Evolutionary conservation across 2,888 invertebrate species (phyloP).

Genomic region (Pheosia gnoma): DNA sequence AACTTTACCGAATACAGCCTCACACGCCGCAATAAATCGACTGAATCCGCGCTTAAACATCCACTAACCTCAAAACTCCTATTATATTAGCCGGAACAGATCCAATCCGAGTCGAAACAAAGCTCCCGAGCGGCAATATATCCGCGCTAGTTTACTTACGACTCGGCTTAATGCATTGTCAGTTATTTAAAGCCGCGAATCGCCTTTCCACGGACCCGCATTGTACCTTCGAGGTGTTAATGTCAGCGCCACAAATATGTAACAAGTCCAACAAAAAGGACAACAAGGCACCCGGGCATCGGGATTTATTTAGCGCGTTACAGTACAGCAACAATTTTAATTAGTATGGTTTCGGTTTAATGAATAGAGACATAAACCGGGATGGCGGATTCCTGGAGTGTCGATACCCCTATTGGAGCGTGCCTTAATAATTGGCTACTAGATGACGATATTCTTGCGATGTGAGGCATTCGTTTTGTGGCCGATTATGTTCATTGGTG

Average conservation of each 20-base stretch:
- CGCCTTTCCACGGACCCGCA: slow-evolving; percentile 62
- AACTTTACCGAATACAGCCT: slow-evolving; percentile 19
- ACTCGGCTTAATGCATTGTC: slow-evolving; percentile 51
- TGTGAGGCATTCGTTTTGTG: slow-evolving; percentile 50
- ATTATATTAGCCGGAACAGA: slow-evolving; percentile 70
- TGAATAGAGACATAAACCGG: slow-evolving; percentile 72
- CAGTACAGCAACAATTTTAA: slow-evolving; percentile 70
- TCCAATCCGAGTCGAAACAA: slow-evolving; percentile 63
- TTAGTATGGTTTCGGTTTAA: slow-evolving; percentile 64
- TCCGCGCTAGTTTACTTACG: slow-evolving; percentile 60
- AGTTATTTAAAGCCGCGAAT: slow-evolving; percentile 69
- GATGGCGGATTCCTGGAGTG: slow-evolving; percentile 49
- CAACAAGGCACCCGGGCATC: slow-evolving; percentile 48
- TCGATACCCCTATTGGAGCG: slow-evolving; percentile 57
- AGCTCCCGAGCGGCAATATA: slow-evolving; percentile 60
- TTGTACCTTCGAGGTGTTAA: slow-evolving; percentile 63
- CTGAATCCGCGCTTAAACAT: slow-evolving; percentile 29
- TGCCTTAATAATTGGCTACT: slow-evolving; percentile 69
- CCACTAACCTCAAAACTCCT: slow-evolving; percentile 45
- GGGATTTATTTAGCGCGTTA: slow-evolving; percentile 65
- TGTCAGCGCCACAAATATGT: slow-evolving; percentile 69
- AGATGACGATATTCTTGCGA: slow-evolving; percentile 64
- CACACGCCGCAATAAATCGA: slow-evolving; percentile 31
- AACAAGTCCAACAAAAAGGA: slow-evolving; percentile 52
- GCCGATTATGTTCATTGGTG: slow-evolving; percentile 45